Evolutionary conservation across 30 jellyfish, hydroid and myxozoan species (phyloP).

Genomic region (Aurelia sp.): DNA sequence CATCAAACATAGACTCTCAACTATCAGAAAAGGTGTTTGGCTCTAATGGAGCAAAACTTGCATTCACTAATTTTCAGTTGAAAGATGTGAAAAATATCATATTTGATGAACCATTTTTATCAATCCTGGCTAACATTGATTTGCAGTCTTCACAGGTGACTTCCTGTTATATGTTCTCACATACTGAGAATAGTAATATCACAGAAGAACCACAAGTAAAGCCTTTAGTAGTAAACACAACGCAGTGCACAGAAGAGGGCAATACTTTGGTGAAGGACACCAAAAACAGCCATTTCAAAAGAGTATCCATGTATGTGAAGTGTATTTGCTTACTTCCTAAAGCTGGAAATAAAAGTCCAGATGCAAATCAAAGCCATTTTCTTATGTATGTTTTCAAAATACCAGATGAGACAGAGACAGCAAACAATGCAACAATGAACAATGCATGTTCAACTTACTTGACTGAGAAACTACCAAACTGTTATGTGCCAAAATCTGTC

Average conservation of each 20-base stretch:
- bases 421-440: no score
- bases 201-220: background rate
- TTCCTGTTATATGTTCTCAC: background rate
- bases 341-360: no score
- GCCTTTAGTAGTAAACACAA: background rate
- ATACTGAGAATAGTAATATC: background rate
- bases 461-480: slow-evolving; percentile 29
- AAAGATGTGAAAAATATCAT: background rate
- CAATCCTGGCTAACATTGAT: background rate
- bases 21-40: background rate
- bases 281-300: no score
- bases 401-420: no score
- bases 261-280: no score
- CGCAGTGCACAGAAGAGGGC: no score
- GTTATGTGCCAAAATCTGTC: slow-evolving; percentile 54
- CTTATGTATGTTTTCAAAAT: no score
- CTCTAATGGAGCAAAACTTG: background rate
- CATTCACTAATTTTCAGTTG: background rate
- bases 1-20: background rate
- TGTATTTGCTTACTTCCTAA: no score
- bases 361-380: no score
- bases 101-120: background rate
- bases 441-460: background rate
- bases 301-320: no score
- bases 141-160: no score